Conservation (phyloP, 2,113 vertebrate species). For the Danio rerio region DNA sequence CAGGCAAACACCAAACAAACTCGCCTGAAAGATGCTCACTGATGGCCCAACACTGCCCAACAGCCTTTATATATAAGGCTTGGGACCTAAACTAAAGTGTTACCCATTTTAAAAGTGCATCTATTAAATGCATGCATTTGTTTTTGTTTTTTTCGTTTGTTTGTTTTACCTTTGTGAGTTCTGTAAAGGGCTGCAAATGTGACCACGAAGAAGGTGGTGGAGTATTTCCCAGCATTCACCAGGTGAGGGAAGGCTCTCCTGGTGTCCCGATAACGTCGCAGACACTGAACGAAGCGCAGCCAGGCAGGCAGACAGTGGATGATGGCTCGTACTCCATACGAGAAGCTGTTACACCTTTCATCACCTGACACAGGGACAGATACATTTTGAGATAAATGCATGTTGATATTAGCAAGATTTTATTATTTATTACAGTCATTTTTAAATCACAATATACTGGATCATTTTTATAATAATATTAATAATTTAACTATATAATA, state of each 20-base stretch:
- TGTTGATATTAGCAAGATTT: background rate
- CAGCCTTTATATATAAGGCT: too few species aligned
- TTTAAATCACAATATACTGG: background rate
- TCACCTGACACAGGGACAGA: constrained; percentile 17
- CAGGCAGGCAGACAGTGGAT: constrained; percentile 98
- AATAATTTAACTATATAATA: background rate
- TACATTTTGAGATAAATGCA: background rate
- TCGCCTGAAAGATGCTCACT: too few species aligned
- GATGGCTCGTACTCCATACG: constrained; percentile 92
- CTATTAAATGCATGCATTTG: too few species aligned
- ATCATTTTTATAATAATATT: background rate
- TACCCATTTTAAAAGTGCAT: too few species aligned
- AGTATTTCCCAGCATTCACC: constrained; percentile 99
- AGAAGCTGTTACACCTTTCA: constrained; percentile 84
- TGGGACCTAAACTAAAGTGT: too few species aligned
- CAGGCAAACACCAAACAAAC: too few species aligned
- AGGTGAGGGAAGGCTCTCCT: constrained; percentile 96
- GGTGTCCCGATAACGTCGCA: constrained; percentile 95
- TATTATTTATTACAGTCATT: background rate
- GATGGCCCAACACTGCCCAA: too few species aligned
- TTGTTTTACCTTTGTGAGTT: constrained; percentile 92
- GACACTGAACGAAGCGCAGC: constrained; percentile 98
- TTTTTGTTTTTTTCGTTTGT: too few species aligned
- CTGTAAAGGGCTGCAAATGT: constrained; percentile 94
- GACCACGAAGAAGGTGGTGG: constrained; percentile 97